Evolutionary conservation across 2,888 invertebrate species (phyloP), one percentile per base, ranked within the genome.

Genomic region (Oxyteleia sp.): DNA sequence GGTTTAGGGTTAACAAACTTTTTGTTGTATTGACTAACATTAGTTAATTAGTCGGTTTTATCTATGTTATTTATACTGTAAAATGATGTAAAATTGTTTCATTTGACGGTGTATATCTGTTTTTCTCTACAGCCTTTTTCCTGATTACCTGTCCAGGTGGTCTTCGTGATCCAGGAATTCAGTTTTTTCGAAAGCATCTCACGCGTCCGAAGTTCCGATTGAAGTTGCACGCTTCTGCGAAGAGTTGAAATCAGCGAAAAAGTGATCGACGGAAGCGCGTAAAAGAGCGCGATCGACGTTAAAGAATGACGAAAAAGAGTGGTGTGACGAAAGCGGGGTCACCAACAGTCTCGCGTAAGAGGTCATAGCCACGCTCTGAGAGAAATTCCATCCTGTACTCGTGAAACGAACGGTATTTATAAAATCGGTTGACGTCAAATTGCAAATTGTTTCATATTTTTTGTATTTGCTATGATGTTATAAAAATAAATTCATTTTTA

Each of bases 321-420:
- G 59, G 87, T 84, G 87, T 88, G 84, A 88, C 89, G 82, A 87
- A 90, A 85, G 43, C 32, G 74, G 76, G 87, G 89, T 89, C 87
- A 87, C 87, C 86, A 85, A 72, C 85, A 83, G 68, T 75, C 82
- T 79, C 59, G 72, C 51, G 69, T 55, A 57, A 83, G 49, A 78
- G 85, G 85, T 86, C 87, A 78, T 51, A 78, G 69, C 82, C 63
- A 68, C 16, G 63, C 32, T 61, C 47, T 16, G 32, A 53, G 72
- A 66, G 71, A 72, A 80, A 80, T 80, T 80, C 79, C 79, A 66
- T 64, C 20, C 18, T 45, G 74, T 61, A 38, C 43, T 57, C 26
- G 10, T 41, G 20, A 16, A 57, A 57, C 13, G 29, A 53, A 53
- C 29, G n/a, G 13, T 32, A 13, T 32, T 53, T 26, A 53, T 15